Evolutionary conservation across 1,140 invertebrate genomes (phyloP).

Genomic region (Papilio glaucus): DNA sequence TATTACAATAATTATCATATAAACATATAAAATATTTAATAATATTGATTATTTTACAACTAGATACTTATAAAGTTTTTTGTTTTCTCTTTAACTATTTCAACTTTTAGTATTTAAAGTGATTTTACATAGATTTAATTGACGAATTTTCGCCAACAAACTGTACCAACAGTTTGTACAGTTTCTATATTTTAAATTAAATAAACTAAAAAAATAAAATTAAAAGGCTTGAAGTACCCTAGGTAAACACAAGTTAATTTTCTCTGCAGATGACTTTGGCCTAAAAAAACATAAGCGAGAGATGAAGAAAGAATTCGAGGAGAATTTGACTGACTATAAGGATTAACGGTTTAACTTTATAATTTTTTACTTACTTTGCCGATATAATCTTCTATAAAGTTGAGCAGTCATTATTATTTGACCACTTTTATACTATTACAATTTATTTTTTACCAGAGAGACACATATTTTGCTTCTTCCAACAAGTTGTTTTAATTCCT

Average conservation of each 20-base stretch:
- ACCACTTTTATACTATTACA: background rate
- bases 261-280: slow-evolving; percentile 4
- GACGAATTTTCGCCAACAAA: too few relatives aligned
- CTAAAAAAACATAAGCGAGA: slow-evolving; percentile 8
- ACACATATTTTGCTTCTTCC: background rate
- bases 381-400: background rate
- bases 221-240: background rate
- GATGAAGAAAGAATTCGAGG: background rate
- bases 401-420: background rate
- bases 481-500: background rate
- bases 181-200: too few relatives aligned
- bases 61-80: too few relatives aligned
- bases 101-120: too few relatives aligned
- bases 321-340: background rate
- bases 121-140: too few relatives aligned
- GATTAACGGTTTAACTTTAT: slow-evolving; percentile 5
- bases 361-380: background rate
- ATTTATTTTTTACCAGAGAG: too few relatives aligned
- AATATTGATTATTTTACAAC: too few relatives aligned
- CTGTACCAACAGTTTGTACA: too few relatives aligned
- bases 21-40: too few relatives aligned
- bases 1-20: too few relatives aligned
- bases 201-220: background rate
- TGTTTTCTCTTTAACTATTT: too few relatives aligned
- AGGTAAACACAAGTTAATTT: background rate